These are phyloP conservation scores for Coregonus clupeaformis DNA, from an alignment of 2,113 vertebrate species.

Conservation along the genomic window DNA sequence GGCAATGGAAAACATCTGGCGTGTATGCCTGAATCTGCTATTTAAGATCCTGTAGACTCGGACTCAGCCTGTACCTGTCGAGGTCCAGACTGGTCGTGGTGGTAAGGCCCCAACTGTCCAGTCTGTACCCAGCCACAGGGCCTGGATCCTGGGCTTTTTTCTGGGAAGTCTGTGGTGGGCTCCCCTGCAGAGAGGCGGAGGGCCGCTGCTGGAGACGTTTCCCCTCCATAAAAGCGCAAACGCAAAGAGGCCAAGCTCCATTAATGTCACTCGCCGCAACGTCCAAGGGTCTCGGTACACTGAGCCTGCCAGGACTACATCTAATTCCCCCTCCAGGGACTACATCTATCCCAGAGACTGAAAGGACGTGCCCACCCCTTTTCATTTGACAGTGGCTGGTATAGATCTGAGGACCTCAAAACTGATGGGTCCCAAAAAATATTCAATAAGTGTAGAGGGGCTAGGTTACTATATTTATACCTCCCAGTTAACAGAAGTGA, in stretches of 20 bases:
- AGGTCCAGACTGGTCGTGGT: too few species aligned
- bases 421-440: too few species aligned
- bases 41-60: too few species aligned
- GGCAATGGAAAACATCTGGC: too few species aligned
- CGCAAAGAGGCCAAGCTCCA: slow-evolving; percentile 50
- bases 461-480: too few species aligned
- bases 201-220: slow-evolving; percentile 68
- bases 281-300: background rate
- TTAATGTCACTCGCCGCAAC: slow-evolving; percentile 42
- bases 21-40: too few species aligned
- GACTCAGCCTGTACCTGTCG: too few species aligned
- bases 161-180: slow-evolving; percentile 66
- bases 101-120: background rate
- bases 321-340: background rate
- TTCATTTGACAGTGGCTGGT: too few species aligned
- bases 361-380: too few species aligned
- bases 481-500: too few species aligned
- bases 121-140: slow-evolving; percentile 2
- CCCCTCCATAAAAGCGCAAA: slow-evolving; percentile 65
- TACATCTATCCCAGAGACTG: too few species aligned
- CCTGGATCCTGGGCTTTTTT: slow-evolving; percentile 34
- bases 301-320: slow-evolving; percentile 24
- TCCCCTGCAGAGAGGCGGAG: slow-evolving; percentile 69
- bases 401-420: background rate
- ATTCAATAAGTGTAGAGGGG: too few species aligned